These are phyloP conservation scores for Cydia fagiglandana DNA, from an alignment of 1,140 invertebrate genomes.

Conservation along the genomic window DNA sequence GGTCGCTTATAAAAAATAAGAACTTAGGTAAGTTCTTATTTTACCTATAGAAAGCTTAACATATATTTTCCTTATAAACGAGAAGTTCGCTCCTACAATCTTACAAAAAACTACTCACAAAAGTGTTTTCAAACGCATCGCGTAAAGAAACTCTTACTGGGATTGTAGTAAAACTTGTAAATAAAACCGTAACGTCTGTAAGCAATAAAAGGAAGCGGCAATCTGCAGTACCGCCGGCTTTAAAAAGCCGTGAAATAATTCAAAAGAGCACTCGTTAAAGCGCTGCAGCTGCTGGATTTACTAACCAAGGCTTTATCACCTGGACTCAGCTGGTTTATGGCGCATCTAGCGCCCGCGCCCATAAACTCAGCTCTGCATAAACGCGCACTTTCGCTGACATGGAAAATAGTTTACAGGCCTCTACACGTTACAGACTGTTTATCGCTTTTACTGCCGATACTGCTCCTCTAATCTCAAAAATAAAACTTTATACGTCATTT, in stretches of 20 bases:
- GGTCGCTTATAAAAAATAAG: no score
- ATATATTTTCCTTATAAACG: no score
- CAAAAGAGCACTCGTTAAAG: conserved; percentile 60
- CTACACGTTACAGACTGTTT: conserved; percentile 59
- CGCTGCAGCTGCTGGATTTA: conserved; percentile 43
- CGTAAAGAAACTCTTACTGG: conserved; percentile 30
- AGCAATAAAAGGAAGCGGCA: conserved; percentile 48
- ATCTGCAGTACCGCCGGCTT: conserved; percentile 51
- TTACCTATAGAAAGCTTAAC: no score
- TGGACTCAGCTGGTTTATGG: conserved; percentile 49
- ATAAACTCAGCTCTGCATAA: conserved; percentile 45
- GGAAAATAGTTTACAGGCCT: conserved; percentile 73
- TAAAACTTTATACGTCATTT: conserved; percentile 73
- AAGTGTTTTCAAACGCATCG: conserved; percentile 23
- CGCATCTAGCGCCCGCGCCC: conserved; percentile 41
- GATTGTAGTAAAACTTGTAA: conserved; percentile 29
- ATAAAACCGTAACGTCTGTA: conserved; percentile 31
- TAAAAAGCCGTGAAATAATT: conserved; percentile 70
- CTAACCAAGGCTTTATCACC: conserved; percentile 52
- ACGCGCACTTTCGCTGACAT: conserved; percentile 70
- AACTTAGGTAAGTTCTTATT: no score
- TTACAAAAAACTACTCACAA: conserved; percentile 17
- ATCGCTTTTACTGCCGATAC: conserved; percentile 71
- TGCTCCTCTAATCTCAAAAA: conserved; percentile 67
- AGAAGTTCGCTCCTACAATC: not conserved